phyloP scores from a whole-genome alignment of 2,888 invertebrate genomes.

The Hirudinaria manillensis region DNA sequence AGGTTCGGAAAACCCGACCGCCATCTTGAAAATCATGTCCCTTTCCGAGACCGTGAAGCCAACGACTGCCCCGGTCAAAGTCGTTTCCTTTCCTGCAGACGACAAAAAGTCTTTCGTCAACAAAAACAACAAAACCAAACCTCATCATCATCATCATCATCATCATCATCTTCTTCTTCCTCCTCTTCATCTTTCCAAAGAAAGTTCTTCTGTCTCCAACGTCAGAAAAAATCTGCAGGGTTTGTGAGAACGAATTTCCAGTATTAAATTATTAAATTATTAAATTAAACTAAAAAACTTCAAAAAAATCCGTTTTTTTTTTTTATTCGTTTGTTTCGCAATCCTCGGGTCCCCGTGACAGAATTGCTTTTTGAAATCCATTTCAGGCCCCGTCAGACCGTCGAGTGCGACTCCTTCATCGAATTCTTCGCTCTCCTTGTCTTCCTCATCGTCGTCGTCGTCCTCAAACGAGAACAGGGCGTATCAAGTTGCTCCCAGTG shows the following conservation, averaged over 20 bases:
- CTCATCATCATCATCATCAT: too few relatives aligned
- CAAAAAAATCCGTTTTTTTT: too few relatives aligned
- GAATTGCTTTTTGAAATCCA: too few relatives aligned
- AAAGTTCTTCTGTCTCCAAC: neutral
- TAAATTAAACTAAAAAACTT: too few relatives aligned
- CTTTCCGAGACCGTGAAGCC: neutral
- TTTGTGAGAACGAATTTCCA: too few relatives aligned
- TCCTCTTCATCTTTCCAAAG: neutral
- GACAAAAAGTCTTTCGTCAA: neutral
- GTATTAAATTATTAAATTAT: too few relatives aligned
- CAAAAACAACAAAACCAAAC: neutral
- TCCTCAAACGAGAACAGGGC: neutral
- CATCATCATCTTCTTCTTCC: neutral
- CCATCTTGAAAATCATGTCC: conserved; percentile 5
- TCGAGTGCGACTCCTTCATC: too few relatives aligned
- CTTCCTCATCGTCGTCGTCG: conserved; percentile 15
- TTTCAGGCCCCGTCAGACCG: too few relatives aligned
- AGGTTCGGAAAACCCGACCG: conserved; percentile 1
- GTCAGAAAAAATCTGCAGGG: neutral
- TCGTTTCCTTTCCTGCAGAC: neutral
- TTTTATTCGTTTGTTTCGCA: too few relatives aligned
- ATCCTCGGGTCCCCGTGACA: too few relatives aligned
- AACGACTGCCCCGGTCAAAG: too few relatives aligned
- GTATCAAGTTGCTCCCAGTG: too few relatives aligned
- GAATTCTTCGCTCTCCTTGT: conserved; percentile 6